Base-by-base conservation (phyloP, 2,888 invertebrate genomes). In the Folsomia candida region DNA sequence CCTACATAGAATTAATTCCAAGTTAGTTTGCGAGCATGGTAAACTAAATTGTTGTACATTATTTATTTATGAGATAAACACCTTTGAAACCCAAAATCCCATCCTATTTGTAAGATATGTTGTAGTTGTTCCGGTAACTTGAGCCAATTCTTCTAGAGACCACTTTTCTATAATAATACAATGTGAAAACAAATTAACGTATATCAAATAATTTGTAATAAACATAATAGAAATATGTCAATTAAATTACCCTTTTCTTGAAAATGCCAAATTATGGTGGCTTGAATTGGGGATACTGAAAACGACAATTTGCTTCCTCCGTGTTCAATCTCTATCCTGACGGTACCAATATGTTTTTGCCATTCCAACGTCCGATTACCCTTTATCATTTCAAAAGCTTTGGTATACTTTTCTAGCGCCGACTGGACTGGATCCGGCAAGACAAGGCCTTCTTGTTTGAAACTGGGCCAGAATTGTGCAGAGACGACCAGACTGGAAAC, bases 401-500 rank as follows among this genome's bases (percentile, higher is more conserved):
- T 91, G 0, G 95, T 96, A 81, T 93, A 97, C 67, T 88, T 88
- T 73, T 92, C 90, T 78, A 97, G 87, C 81, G 94, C 91, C 68
- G 88, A 87, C 81, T 91, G 89, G 61, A 97, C 89, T 81, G 88
- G 87, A 28, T 88, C 87, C 0, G 97, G 97, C 61, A 97, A 84
- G 81, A 94, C 91, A 22, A 97, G 85, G 78, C 91, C 92, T 84
- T 97, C 96, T 83, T 97, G 96, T 82, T 96, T 93, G 80, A 97
- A 95, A 9, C 93, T 89, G 0, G 98, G 98, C 98, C 98, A 99
- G 85, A 97, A 99, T 83, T 98, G 97, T 1, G 95, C 94, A 0
- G 97, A 98, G n/a, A 99, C 86, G 79, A 98, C 94, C 84, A 97
- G 89, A 1, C 94, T 91, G 78, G 89, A 89, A 28, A 91, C 87